Base-by-base conservation (phyloP, 2,113 vertebrate species). In the Xiphias gladius region DNA sequence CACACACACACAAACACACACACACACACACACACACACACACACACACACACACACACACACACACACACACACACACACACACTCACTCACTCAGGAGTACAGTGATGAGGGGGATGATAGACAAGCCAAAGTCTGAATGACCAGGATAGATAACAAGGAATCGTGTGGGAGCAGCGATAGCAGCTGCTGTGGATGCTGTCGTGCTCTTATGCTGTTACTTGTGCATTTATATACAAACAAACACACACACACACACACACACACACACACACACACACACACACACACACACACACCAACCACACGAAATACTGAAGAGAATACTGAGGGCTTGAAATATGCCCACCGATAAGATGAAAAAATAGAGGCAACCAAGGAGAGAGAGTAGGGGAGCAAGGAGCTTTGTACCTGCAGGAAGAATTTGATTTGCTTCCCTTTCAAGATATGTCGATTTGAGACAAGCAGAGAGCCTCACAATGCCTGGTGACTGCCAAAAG, bases 61-160 rank as follows among this genome's bases (percentile, higher is more conserved):
- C n/a, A 43, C 30, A 78, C 72, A 86, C 52, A 37, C 46, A 57
- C 32, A 75, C 32, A 64, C n/a, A 43, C 30, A n/a, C n/a, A n/a
- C n/a, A n/a, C n/a, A n/a, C n/a, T n/a, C n/a, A n/a, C n/a, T n/a
- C n/a, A 41, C 55, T 43, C 68, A 13, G 72, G 26, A 35, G 22
- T 65, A 62, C 78, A 76, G 68, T 64, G 71, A 90, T 68, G 79
- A 67, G 46, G 52, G 16, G 55, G 50, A 46, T 5, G 6, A 70
- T 69, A 85, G 74, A 69, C 76, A 35, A 70, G 83, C 76, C 71
- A 73, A 89, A 84, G 77, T 82, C 82, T 86, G 73, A 84, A 86
- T 77, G 86, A 88, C 87, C 67, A 54, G 64, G 61, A 85, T 43
- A 88, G 91, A 93, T 90, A 90, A 91, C 67, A 78, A 74, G 66